Evolutionary conservation across 2,113 vertebrate genomes (phyloP).

Genomic region (Polypterus bichir): DNA sequence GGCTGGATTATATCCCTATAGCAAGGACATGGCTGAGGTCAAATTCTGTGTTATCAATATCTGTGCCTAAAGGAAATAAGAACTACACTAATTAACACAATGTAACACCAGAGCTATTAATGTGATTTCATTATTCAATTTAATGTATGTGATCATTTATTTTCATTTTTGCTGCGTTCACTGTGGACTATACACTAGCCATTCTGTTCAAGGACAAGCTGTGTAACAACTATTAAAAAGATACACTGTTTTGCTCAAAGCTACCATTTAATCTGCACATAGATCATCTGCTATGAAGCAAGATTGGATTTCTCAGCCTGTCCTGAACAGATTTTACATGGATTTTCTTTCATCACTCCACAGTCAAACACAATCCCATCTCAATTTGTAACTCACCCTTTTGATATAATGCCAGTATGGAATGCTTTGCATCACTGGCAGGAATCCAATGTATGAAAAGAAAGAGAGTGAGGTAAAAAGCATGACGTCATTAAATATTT

Average conservation of each 20-base stretch:
- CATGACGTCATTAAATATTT: not conserved
- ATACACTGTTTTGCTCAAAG: constrained; percentile 2
- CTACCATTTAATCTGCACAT: not conserved
- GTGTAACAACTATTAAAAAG: not conserved
- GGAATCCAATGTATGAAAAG: not conserved
- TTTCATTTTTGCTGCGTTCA: constrained; percentile 17
- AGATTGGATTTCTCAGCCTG: no score
- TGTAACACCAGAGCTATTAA: constrained; percentile 18
- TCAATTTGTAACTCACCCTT: no score
- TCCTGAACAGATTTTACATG: no score
- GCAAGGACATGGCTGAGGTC: constrained; percentile 44
- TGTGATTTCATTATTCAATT: constrained; percentile 29
- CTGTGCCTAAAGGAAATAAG: constrained; percentile 23
- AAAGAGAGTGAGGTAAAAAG: not conserved
- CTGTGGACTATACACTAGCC: constrained; percentile 13
- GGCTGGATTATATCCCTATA: constrained; percentile 27
- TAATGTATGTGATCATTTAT: constrained; percentile 24
- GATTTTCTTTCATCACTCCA: no score
- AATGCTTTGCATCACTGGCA: not conserved
- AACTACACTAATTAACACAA: constrained; percentile 18
- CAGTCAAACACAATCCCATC: no score
- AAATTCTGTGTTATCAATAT: constrained; percentile 5
- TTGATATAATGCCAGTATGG: not conserved
- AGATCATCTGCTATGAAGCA: not conserved
- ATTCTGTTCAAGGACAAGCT: constrained; percentile 15